Percentiles rank a stretch among this genome's conserved stretches.
phyloP scores from a whole-genome alignment of 2,888 invertebrate species.

The Oscheius sp. region DNA sequence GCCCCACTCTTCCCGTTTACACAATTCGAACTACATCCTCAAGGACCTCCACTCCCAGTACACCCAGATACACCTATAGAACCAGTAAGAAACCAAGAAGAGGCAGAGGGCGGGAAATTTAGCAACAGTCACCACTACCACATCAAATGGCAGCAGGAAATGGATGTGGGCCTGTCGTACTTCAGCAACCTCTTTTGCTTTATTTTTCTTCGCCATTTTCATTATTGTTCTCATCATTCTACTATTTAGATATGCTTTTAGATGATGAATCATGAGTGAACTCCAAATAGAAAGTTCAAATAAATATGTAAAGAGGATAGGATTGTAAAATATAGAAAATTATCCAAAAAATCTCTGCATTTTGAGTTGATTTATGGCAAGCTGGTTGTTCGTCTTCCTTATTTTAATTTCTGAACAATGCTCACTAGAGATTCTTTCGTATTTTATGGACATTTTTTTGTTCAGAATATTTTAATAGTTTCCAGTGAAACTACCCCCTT shows the following conservation, averaged over 20 bases:
- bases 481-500: too few species aligned
- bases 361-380: too few species aligned
- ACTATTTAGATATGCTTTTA: conserved; percentile 11
- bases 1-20: neutral
- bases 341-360: too few species aligned
- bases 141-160: neutral
- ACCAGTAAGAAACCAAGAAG: neutral
- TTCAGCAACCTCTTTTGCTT: conserved; percentile 4
- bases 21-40: neutral
- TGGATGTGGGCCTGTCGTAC: conserved; percentile 12
- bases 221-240: conserved; percentile 8
- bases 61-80: neutral
- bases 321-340: too few species aligned
- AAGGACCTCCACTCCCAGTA: neutral
- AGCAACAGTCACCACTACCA: neutral
- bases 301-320: too few species aligned
- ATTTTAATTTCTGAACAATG: too few species aligned
- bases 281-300: too few species aligned
- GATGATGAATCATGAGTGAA: too few species aligned
- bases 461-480: too few species aligned
- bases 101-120: neutral
- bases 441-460: too few species aligned
- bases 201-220: conserved; percentile 1
- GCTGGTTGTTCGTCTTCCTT: too few species aligned
- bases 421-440: too few species aligned